These are phyloP conservation scores for Barnardius zonarius DNA, from an alignment of 2,113 vertebrate species.

Conservation along the genomic window DNA sequence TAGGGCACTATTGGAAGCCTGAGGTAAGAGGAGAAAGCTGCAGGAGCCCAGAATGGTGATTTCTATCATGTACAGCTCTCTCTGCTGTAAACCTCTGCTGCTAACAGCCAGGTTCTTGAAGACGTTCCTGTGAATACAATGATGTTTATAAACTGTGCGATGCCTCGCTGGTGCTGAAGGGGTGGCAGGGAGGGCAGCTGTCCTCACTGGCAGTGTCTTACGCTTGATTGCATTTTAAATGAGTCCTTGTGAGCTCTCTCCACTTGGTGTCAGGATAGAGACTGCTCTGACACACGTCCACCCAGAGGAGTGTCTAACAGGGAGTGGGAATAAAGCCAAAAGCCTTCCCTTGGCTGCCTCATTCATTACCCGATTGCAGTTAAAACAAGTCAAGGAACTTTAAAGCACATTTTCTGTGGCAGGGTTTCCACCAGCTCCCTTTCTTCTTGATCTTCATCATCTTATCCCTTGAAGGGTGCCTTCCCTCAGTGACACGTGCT, in stretches of 20 bases:
- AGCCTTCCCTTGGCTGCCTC: neutral
- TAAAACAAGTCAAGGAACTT: neutral
- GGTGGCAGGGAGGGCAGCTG: fast-evolving
- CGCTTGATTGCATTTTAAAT: neutral
- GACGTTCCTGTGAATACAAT: neutral
- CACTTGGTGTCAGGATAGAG: constrained; percentile 57
- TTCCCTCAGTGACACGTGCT: neutral
- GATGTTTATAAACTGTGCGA: neutral
- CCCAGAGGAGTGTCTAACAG: neutral
- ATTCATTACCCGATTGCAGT: neutral
- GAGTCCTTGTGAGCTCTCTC: neutral
- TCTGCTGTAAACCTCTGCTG: neutral
- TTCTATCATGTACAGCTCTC: neutral
- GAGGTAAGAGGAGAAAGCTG: neutral
- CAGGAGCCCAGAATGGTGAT: neutral
- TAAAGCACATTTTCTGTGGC: neutral
- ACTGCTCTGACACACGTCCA: neutral
- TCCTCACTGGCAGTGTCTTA: neutral
- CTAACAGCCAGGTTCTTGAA: neutral
- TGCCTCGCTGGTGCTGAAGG: neutral
- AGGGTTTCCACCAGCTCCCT: neutral
- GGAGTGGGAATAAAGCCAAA: neutral
- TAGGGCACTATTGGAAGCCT: neutral
- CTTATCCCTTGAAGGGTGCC: neutral
- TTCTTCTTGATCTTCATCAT: neutral